Evolutionary conservation across 2,888 invertebrate species (phyloP).

Genomic region (Eupithecia subfuscata): DNA sequence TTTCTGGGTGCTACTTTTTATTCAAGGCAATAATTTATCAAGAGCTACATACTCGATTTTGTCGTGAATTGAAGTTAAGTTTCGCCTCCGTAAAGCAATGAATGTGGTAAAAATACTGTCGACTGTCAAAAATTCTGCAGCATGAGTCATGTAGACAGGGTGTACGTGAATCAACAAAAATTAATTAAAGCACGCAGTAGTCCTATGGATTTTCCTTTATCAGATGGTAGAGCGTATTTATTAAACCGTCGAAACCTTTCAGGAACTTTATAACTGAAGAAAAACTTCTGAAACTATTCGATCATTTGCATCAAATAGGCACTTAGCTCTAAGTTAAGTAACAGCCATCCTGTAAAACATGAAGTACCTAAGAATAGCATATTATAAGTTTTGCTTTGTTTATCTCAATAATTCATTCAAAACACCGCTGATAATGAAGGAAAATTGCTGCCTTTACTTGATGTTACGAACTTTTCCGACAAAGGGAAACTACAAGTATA

Average conservation of each 20-base stretch:
- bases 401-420: neutral
- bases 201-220: neutral
- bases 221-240: neutral
- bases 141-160: neutral
- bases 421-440: neutral
- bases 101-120: no score
- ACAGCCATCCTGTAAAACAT: neutral
- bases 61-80: neutral
- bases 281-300: neutral
- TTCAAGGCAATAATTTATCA: neutral
- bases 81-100: neutral
- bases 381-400: neutral
- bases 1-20: neutral
- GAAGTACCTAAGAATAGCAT: neutral
- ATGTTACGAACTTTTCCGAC: neutral
- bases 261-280: neutral
- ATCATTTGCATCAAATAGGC: neutral
- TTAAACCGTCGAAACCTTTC: neutral
- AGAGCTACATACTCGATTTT: neutral
- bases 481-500: neutral
- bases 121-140: neutral
- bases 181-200: neutral
- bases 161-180: neutral
- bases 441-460: neutral
- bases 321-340: neutral